These are phyloP conservation scores for Papilio glaucus DNA, from an alignment of 1,140 invertebrate genomes.

Conservation along the genomic window DNA sequence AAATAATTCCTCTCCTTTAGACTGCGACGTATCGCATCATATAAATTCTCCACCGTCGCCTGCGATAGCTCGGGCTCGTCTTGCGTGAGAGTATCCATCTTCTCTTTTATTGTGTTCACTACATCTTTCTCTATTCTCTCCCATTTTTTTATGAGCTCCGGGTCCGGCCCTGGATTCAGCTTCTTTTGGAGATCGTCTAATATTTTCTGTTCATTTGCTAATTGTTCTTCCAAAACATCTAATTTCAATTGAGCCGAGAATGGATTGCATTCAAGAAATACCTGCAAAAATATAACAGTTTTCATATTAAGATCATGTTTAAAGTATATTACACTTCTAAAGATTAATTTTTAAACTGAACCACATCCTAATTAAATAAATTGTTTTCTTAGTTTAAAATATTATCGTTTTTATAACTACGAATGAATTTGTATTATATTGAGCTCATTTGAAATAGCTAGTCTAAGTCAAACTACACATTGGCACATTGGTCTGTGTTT, in stretches of 20 bases:
- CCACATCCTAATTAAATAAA: no score
- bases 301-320: no score
- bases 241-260: conserved; percentile 86
- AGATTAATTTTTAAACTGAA: no score
- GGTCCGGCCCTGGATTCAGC: conserved; percentile 76
- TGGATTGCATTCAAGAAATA: conserved; percentile 91
- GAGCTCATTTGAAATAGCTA: no score
- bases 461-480: no score
- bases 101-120: conserved; percentile 66
- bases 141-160: conserved; percentile 73
- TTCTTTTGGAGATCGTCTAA: conserved; percentile 85
- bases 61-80: conserved; percentile 77
- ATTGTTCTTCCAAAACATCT: conserved; percentile 84
- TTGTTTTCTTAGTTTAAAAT: no score
- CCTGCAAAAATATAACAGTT: conserved; percentile 56
- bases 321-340: no score
- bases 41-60: conserved; percentile 71
- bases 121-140: conserved; percentile 74
- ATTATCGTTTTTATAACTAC: no score
- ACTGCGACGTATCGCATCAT: conserved; percentile 70
- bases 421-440: no score
- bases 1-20: conserved; percentile 73
- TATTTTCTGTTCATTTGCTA: conserved; percentile 84
- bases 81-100: conserved; percentile 75
- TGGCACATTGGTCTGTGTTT: no score